Evolutionary conservation across 2,113 vertebrate species (phyloP), one percentile per base, ranked within the genome.

Genomic region (Trichechus manatus): DNA sequence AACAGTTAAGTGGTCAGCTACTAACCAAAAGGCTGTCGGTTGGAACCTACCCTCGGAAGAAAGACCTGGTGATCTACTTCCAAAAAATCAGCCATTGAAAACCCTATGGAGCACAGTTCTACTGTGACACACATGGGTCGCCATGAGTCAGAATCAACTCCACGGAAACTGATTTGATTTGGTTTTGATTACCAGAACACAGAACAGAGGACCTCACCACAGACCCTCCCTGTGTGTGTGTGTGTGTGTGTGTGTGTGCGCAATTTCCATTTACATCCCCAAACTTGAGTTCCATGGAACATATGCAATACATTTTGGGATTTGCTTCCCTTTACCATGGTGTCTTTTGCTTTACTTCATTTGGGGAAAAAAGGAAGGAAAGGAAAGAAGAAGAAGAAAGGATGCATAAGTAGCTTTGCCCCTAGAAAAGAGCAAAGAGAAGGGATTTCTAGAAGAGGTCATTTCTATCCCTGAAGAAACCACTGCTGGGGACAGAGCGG

Each of bases 191-290:
- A 64, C 23, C 64, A 47, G 81, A n/a, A n/a, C 66, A 29, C 89
- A 82, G 85, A 61, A 53, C 9, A 4, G 27, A 56, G 47, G 36
- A 0, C 36, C 14, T 8, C 33, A 27, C 20, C 9, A 6, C 36
- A 22, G 64, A 39, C 74, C 5, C 31, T 17, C n/a, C 8, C 39
- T 39, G 39, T 39, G 27, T 19, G 29, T 6, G 53, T 20, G 9
- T 15, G 19, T 3, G 3, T 9, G 59, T n/a, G 53, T 17, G 14
- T 15, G n/a, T 36, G n/a, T 19, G 13, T 2, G 22, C 0, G 3
- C 8, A 9, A 22, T 23, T 42, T 19, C 59, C 63, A 4, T 39
- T 29, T 4, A 10, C 0, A 17, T 42, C 20, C 70, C 4, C 17
- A 36, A 3, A 39, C 53, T 1, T 10, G 14, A 42, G 61, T 15